These are phyloP conservation scores for Candoia aspera DNA, from an alignment of 2,113 vertebrate species.

Conservation along the genomic window DNA sequence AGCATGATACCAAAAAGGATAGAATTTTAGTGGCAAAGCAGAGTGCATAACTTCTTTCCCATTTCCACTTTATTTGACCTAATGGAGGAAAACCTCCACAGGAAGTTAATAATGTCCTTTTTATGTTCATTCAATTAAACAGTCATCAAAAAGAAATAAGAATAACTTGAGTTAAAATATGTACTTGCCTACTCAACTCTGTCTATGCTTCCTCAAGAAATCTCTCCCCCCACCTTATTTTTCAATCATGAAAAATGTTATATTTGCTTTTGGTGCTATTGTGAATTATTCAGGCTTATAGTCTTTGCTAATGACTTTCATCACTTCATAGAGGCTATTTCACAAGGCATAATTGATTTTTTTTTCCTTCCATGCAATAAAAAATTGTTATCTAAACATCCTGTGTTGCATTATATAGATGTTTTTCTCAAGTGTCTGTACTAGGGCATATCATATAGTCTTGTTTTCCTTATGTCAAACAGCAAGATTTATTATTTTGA, in stretches of 20 bases:
- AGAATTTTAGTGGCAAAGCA: background rate
- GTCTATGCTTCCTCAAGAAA: background rate
- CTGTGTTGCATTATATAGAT: constrained; percentile 24
- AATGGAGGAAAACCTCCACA: background rate
- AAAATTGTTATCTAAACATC: background rate
- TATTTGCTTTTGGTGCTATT: constrained; percentile 14
- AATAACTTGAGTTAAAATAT: background rate
- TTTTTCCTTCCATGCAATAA: background rate
- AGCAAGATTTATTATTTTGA: background rate
- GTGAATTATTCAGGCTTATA: background rate
- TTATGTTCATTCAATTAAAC: background rate
- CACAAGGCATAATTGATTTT: background rate
- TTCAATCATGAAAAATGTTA: constrained; percentile 7
- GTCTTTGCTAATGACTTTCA: background rate
- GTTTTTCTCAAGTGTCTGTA: background rate
- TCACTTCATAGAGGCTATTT: constrained; percentile 3
- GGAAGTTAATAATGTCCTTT: background rate
- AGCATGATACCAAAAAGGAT: background rate
- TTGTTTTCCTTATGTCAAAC: background rate
- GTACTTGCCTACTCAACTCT: constrained; percentile 8
- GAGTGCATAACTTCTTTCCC: background rate
- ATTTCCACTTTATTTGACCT: background rate
- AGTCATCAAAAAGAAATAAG: constrained; percentile 17
- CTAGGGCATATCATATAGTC: background rate
- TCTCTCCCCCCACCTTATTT: background rate